Evolutionary conservation across 2,113 vertebrate species (phyloP), one percentile per base, ranked within the genome.

Genomic region (Okapia johnstoni): DNA sequence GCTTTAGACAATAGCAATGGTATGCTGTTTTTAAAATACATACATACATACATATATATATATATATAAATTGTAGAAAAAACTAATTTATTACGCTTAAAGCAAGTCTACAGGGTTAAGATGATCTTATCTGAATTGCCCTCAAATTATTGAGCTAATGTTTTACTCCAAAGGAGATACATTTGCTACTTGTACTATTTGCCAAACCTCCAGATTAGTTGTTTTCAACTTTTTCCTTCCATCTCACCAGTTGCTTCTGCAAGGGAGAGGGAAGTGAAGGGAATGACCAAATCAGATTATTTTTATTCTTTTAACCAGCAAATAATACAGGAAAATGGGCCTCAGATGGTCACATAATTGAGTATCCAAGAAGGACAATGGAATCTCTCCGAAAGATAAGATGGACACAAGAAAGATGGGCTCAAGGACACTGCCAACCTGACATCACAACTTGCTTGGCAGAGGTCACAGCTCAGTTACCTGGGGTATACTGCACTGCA

Each of bases 241-340:
- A 63, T 58, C 33, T 40, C 66, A 90, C 36, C 57, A 50, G 57
- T 26, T 90, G 70, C 73, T 80, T 43, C 15, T 88, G 63, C n/a
- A n/a, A 79, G 28, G 13, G 50, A 10, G 6, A 28, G 13, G 48
- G 54, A 84, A 60, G 5, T 8, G 25, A 88, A 58, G 40, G 81
- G 7, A 16, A 80, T 43, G 54, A 83, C 3, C 50, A 40, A 36
- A 92, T 88, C 43, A 63, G 87, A 48, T 91, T 33, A 23, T 33
- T 77, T 90, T 76, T 80, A 86, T 52, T 88, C 66, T 94, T 66
- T 87, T 84, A 86, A 61, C 55, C 57, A 95, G 54, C n/a, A 97
- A 90, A 85, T 55, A n/a, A 70, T 33, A 55, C 3, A 79, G 55
- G 54, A 89, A 81, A 86, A 95, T 48, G 80, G 33, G 57, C 9